These are phyloP conservation scores for Coregonus ussuriensis DNA, from an alignment of 2,797 vertebrate genomes.

Conservation along the genomic window DNA sequence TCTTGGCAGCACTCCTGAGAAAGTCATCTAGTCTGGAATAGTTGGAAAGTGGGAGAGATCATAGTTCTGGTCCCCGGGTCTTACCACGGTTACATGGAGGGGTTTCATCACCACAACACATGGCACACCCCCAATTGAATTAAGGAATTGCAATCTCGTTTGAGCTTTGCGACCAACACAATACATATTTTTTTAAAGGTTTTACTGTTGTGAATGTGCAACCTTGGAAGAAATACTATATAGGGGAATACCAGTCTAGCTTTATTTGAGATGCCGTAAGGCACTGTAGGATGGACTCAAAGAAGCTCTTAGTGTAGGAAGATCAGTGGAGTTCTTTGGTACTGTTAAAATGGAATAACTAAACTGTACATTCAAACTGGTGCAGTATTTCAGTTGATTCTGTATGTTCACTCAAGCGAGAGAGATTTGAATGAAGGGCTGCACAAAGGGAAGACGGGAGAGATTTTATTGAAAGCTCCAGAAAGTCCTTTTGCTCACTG, in stretches of 20 bases:
- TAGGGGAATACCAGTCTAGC: constrained; percentile 29
- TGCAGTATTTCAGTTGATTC: not conserved
- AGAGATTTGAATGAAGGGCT: constrained; percentile 15
- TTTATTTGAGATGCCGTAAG: constrained; percentile 18
- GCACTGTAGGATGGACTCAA: too few relatives aligned
- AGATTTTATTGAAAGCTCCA: not conserved
- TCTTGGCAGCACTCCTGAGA: constrained; percentile 59
- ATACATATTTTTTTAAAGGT: constrained; percentile 3
- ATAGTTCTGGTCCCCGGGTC: constrained; percentile 56
- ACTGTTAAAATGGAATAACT: constrained; percentile 17
- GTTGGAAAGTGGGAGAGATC: constrained; percentile 40
- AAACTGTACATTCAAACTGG: not conserved
- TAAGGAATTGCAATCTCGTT: constrained; percentile 37
- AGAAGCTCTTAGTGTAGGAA: constrained; percentile 6
- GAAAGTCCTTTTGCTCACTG: not conserved
- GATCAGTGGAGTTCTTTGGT: constrained; percentile 23
- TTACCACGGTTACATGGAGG: constrained; percentile 53
- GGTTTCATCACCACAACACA: constrained; percentile 57
- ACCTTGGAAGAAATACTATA: constrained; percentile 28
- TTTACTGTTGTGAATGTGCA: constrained; percentile 36
- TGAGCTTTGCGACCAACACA: constrained; percentile 25
- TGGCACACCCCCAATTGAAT: constrained; percentile 51
- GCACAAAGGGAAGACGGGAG: not conserved
- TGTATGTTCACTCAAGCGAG: not conserved
- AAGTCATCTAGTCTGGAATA: constrained; percentile 53